phyloP scores from a whole-genome alignment of 2,113 vertebrate species.

The Mustelus asterias region DNA sequence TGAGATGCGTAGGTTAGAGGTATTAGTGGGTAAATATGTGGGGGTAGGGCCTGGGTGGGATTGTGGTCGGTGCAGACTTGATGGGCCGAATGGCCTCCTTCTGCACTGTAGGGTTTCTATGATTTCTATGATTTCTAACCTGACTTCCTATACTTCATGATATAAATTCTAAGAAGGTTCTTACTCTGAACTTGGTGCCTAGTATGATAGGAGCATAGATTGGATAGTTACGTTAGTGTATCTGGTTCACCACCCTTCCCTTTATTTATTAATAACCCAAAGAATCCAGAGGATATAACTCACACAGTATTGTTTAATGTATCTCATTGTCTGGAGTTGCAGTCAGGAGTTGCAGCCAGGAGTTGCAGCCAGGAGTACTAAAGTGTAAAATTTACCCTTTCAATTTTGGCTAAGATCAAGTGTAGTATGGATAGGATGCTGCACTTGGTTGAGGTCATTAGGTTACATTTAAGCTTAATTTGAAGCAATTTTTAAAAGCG shows the following conservation, averaged over 20 bases:
- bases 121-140: no score
- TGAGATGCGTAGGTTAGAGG: no score
- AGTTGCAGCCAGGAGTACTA: background rate
- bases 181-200: background rate
- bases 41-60: no score
- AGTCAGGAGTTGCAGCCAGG: background rate
- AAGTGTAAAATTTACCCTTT: background rate
- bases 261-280: background rate
- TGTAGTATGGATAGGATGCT: no score
- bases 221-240: background rate
- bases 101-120: no score
- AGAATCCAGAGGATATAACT: background rate
- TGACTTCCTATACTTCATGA: background rate
- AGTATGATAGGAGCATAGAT: background rate
- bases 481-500: no score
- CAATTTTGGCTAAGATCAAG: no score
- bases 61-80: no score
- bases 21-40: no score
- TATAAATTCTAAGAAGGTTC: background rate
- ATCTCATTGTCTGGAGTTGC: background rate
- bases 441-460: no score
- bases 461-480: no score
- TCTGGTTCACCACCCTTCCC: background rate
- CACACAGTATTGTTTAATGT: background rate
- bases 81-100: no score